Conservation (phyloP, 1,140 invertebrate genomes). For the Idris sp. region DNA sequence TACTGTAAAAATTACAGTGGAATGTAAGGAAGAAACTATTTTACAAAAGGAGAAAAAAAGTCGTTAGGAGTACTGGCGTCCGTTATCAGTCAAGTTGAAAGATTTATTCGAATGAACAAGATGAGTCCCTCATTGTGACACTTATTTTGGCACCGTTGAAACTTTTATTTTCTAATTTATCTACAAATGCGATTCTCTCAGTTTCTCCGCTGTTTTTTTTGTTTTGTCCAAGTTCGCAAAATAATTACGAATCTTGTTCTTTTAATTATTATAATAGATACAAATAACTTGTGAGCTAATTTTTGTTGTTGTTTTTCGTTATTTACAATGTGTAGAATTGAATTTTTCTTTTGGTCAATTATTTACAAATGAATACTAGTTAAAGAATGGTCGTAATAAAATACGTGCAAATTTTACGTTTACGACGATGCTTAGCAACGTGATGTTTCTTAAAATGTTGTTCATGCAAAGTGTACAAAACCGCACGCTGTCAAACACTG, state of each 20-base stretch:
- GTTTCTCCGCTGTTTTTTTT: too few relatives aligned
- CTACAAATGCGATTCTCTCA: slow-evolving; percentile 19
- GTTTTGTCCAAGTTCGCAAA: too few relatives aligned
- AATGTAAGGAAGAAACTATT: slow-evolving; percentile 42
- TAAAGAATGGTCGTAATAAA: slow-evolving; percentile 54
- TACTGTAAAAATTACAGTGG: slow-evolving; percentile 1
- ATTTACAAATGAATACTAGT: slow-evolving; percentile 60
- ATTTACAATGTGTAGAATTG: slow-evolving; percentile 44
- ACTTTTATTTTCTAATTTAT: slow-evolving; percentile 16
- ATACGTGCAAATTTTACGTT: slow-evolving; percentile 55
- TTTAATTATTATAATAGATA: too few relatives aligned
- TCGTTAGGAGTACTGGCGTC: slow-evolving; percentile 2
- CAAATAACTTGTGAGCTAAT: slow-evolving; percentile 37
- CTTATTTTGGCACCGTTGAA: slow-evolving; percentile 48
- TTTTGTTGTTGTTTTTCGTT: too few relatives aligned
- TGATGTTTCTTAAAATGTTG: not conserved
- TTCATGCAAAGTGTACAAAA: slow-evolving; percentile 46
- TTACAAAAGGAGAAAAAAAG: slow-evolving; percentile 11
- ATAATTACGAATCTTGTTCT: too few relatives aligned
- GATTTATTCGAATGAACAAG: not conserved
- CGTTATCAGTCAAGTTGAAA: slow-evolving; percentile 20
- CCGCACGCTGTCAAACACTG: slow-evolving; percentile 18
- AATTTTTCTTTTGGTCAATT: slow-evolving; percentile 16
- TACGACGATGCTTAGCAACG: slow-evolving; percentile 6
- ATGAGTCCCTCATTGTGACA: not conserved